phyloP scores from a whole-genome alignment of 2,888 invertebrate species.

The Dasysyrphus tricinctus region DNA sequence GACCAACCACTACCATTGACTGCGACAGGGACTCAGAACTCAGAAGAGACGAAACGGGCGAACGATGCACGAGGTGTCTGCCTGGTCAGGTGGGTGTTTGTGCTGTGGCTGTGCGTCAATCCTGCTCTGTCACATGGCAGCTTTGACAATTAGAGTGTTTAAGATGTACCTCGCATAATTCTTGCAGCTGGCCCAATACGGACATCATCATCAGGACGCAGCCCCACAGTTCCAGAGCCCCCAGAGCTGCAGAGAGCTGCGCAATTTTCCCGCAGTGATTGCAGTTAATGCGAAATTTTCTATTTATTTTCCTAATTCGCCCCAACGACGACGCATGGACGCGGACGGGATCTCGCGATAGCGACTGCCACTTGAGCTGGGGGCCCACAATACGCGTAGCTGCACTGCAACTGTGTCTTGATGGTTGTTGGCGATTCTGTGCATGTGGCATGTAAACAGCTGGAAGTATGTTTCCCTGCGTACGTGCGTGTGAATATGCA shows the following conservation, averaged over 20 bases:
- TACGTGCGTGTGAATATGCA: constrained; percentile 75
- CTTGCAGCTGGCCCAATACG: constrained; percentile 66
- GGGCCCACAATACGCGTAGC: neutral
- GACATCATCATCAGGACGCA: constrained; percentile 59
- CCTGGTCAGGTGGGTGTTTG: constrained; percentile 68
- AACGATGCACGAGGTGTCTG: constrained; percentile 45
- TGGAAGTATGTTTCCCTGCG: constrained; percentile 70
- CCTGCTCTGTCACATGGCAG: constrained; percentile 53
- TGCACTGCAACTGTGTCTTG: constrained; percentile 1
- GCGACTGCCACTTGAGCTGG: neutral
- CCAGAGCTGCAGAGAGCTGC: neutral
- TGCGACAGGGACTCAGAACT: neutral
- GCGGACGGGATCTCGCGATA: neutral
- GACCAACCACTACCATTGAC: neutral
- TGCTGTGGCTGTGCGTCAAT: constrained; percentile 53
- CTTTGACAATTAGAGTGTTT: constrained; percentile 67
- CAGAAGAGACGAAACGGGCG: neutral
- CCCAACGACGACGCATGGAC: neutral
- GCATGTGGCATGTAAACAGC: constrained; percentile 74
- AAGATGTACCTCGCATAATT: constrained; percentile 71
- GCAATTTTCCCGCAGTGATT: constrained; percentile 57
- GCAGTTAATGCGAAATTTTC: constrained; percentile 68
- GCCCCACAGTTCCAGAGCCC: constrained; percentile 19
- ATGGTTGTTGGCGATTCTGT: constrained; percentile 53
- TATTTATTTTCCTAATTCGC: constrained; percentile 75